phyloP scores from a whole-genome alignment of 2,888 invertebrate species.

The Phymatocera aterrima region DNA sequence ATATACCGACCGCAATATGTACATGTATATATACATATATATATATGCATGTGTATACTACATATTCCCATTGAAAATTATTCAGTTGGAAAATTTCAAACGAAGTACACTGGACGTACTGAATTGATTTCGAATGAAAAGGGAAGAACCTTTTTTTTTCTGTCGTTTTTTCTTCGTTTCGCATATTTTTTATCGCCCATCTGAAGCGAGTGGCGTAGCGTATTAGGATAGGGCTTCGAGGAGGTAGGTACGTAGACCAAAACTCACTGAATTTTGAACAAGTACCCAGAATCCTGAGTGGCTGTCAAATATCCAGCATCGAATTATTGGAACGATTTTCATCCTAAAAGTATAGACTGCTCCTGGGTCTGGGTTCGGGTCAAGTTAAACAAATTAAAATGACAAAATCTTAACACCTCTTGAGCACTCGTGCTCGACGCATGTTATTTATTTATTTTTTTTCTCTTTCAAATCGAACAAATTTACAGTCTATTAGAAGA shows the following conservation, averaged over 20 bases:
- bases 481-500: too few relatives aligned
- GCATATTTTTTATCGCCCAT: background rate
- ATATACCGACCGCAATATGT: too few relatives aligned
- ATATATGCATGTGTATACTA: too few relatives aligned
- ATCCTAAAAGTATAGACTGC: background rate
- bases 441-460: too few relatives aligned
- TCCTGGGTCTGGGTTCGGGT: background rate
- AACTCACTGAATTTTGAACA: too few relatives aligned
- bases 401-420: too few relatives aligned
- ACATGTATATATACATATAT: too few relatives aligned
- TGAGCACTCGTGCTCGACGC: too few relatives aligned
- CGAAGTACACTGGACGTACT: background rate
- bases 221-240: too few relatives aligned
- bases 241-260: too few relatives aligned
- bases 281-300: background rate
- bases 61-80: background rate
- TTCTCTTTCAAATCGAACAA: too few relatives aligned
- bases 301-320: background rate
- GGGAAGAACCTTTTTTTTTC: background rate
- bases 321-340: background rate
- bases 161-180: too few relatives aligned
- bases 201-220: background rate
- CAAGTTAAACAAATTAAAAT: background rate
- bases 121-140: background rate
- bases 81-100: slow-evolving; percentile 9